Percentiles rank a stretch among this genome's conserved stretches.
Evolutionary conservation across 2,888 invertebrate genomes (phyloP).

Genomic region (Hymenopus coronatus): DNA sequence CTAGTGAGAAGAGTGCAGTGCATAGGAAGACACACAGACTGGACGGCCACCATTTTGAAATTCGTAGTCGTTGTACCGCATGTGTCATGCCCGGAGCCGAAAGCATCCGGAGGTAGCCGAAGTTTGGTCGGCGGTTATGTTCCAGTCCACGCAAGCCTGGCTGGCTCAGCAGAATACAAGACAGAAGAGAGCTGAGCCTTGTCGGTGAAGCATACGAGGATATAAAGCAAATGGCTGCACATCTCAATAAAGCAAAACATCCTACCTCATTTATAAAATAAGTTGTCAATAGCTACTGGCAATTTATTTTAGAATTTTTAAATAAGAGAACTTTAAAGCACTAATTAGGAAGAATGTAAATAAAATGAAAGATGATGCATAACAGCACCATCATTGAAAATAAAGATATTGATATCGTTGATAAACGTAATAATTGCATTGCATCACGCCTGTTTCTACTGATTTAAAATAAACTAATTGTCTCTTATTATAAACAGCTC

Average conservation of each 20-base stretch:
- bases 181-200: background rate
- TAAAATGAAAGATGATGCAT: too few relatives aligned
- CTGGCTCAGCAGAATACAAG: background rate
- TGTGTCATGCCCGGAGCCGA: background rate
- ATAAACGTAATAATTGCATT: too few relatives aligned
- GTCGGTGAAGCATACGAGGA: background rate
- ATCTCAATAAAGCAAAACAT: background rate
- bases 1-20: conserved; percentile 3
- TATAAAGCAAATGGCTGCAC: background rate
- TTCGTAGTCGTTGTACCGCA: background rate
- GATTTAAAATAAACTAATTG: too few relatives aligned
- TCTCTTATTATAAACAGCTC: too few relatives aligned
- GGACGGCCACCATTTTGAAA: conserved; percentile 17
- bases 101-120: background rate
- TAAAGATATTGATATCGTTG: too few relatives aligned
- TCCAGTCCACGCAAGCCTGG: background rate
- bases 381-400: too few relatives aligned
- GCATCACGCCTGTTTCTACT: too few relatives aligned
- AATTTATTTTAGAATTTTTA: too few relatives aligned
- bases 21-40: background rate
- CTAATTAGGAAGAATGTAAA: too few relatives aligned
- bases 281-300: too few relatives aligned
- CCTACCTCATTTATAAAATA: too few relatives aligned
- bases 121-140: background rate
- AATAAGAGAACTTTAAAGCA: too few relatives aligned